Conservation (phyloP, 2,113 vertebrate genomes). For the Felis catus region F.catus_Fca126_mat1.0 CM031416.1:95966501-95967000, state of each 20-base stretch:
- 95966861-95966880: too few species aligned
- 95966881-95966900: too few species aligned
- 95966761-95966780: background rate
- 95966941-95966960: too few species aligned
- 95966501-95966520: too few species aligned
- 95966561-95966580: background rate
- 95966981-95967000: too few species aligned
- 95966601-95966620: background rate
- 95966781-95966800: background rate
- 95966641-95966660: background rate
- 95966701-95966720: constrained; percentile 22
- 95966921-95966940: too few species aligned
- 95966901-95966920: too few species aligned
- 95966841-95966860: too few species aligned
- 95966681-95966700: background rate
- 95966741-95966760: background rate
- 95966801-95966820: background rate
- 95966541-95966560: background rate
- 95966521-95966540: background rate
- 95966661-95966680: background rate
- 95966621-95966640: background rate
- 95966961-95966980: too few species aligned
- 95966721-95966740: constrained; percentile 36
- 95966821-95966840: background rate
- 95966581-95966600: background rate